Percentiles rank a stretch among this genome's conserved stretches.
Evolutionary conservation across 2,888 invertebrate species (phyloP).

Genomic region (Loripinus fragilis): DNA sequence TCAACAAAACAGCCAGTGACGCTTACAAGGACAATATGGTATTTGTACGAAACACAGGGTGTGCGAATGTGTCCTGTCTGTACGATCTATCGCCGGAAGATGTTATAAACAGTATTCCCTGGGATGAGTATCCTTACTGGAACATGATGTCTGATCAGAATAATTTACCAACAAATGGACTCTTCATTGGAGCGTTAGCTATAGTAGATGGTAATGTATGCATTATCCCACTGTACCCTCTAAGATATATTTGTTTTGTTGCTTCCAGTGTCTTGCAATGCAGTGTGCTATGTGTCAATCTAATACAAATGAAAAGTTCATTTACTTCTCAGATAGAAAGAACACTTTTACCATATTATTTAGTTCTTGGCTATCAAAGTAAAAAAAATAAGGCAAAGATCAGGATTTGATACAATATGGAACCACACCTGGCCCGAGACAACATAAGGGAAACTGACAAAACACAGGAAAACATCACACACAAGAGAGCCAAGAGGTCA

Average conservation of each 20-base stretch:
- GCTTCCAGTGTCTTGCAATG: too few relatives aligned
- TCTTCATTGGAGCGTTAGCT: conserved; percentile 63
- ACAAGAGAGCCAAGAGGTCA: too few relatives aligned
- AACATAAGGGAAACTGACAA: too few relatives aligned
- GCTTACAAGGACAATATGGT: conserved; percentile 67
- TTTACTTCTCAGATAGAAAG: too few relatives aligned
- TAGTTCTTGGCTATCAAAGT: too few relatives aligned
- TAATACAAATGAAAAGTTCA: too few relatives aligned
- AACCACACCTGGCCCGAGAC: too few relatives aligned
- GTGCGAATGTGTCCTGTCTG: conserved; percentile 60
- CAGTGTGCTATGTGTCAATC: too few relatives aligned
- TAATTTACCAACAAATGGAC: conserved; percentile 61
- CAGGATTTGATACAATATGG: too few relatives aligned
- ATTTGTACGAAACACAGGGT: conserved; percentile 64
- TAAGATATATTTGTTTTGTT: conserved; percentile 25
- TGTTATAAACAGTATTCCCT: conserved; percentile 63
- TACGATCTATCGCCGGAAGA: conserved; percentile 57
- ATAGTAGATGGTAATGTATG: conserved; percentile 69
- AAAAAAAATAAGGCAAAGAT: too few relatives aligned
- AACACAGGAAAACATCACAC: too few relatives aligned
- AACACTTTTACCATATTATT: too few relatives aligned
- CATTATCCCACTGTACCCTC: conserved; percentile 63
- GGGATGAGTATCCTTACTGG: conserved; percentile 73
- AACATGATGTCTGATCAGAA: conserved; percentile 70
- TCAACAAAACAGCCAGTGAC: conserved; percentile 70